Evolutionary conservation across 1,140 invertebrate genomes (phyloP).

Genomic region (Cotesia chilonis): DNA sequence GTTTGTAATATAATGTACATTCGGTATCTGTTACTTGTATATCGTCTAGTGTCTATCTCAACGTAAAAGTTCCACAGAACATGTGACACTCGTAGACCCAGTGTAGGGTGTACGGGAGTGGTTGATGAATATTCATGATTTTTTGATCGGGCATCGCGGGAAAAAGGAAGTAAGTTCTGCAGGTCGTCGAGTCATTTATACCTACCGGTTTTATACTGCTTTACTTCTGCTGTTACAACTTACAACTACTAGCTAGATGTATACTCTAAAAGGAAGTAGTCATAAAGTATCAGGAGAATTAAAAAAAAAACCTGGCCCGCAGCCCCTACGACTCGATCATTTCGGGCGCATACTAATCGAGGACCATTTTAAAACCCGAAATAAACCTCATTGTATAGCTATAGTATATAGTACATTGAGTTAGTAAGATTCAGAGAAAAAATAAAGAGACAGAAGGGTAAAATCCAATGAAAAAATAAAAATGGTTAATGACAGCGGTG

Average conservation of each 20-base stretch:
- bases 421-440: too few species aligned
- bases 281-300: background rate
- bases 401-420: too few species aligned
- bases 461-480: constrained; percentile 2
- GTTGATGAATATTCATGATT: constrained; percentile 44
- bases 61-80: too few species aligned
- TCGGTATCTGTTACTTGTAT: too few species aligned
- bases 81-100: constrained; percentile 6
- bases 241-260: background rate
- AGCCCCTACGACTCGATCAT: constrained; percentile 31
- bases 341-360: constrained; percentile 32
- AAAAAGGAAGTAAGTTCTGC: constrained; percentile 41
- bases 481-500: constrained; percentile 2
- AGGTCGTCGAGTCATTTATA: constrained; percentile 29
- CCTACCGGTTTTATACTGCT: background rate
- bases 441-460: constrained; percentile 4
- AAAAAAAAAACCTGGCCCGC: constrained; percentile 26
- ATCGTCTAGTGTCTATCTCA: too few species aligned
- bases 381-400: background rate
- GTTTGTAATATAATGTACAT: too few species aligned
- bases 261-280: too few species aligned
- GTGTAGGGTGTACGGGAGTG: background rate
- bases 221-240: too few species aligned
- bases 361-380: background rate
- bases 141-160: constrained; percentile 43